Evolutionary conservation across 2,113 vertebrate species (phyloP).

Genomic region (Aphyosemion australe): DNA sequence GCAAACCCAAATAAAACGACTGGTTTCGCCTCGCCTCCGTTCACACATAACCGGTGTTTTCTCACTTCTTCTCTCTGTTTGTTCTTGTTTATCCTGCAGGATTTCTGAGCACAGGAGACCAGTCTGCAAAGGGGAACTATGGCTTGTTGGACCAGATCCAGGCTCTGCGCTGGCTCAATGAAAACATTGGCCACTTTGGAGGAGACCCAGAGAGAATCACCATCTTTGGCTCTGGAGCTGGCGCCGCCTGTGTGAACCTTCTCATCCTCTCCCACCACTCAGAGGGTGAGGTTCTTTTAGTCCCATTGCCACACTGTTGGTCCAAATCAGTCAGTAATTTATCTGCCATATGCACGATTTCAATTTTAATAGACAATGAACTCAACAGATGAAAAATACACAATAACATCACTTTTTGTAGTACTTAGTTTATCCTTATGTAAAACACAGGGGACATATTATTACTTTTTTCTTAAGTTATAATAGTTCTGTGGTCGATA

Average conservation of each 20-base stretch:
- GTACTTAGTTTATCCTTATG: too few relatives aligned
- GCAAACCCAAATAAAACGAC: too few relatives aligned
- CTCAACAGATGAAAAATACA: too few relatives aligned
- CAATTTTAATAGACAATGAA: too few relatives aligned
- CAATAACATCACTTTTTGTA: too few relatives aligned
- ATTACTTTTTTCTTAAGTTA: too few relatives aligned
- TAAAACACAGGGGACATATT: too few relatives aligned
- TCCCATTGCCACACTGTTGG: slow-evolving; percentile 19
- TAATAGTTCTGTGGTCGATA: too few relatives aligned
- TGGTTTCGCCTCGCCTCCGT: slow-evolving; percentile 2
- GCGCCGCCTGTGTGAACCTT: slow-evolving; percentile 97
- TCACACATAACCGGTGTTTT: slow-evolving; percentile 29
- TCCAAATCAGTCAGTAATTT: not conserved
- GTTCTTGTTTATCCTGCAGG: slow-evolving; percentile 79
- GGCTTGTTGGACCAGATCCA: slow-evolving; percentile 98
- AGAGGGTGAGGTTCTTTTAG: slow-evolving; percentile 85
- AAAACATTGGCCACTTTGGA: slow-evolving; percentile 98
- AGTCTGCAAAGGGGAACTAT: slow-evolving; percentile 98
- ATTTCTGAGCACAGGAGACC: slow-evolving; percentile 97
- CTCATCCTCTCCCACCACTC: slow-evolving; percentile 99
- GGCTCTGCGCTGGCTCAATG: slow-evolving; percentile 98
- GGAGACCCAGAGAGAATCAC: slow-evolving; percentile 98
- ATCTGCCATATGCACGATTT: not conserved
- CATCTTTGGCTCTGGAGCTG: slow-evolving; percentile 98
- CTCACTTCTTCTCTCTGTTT: slow-evolving; percentile 30